Conservation (phyloP, 1,140 invertebrate genomes). For the Neotoxoptera formosana region DNA sequence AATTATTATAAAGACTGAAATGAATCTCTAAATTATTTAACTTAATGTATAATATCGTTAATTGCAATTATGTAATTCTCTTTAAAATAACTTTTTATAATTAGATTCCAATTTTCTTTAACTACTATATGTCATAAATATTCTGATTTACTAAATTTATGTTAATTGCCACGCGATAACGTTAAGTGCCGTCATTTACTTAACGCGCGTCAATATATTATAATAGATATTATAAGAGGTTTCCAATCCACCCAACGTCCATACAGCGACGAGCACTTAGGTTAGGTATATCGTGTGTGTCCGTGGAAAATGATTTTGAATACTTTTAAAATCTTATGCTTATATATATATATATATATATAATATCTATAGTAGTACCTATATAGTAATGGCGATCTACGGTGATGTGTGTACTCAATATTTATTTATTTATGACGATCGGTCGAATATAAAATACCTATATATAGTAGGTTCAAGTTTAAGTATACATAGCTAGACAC, state of each 20-base stretch:
- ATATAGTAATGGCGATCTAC: too few species aligned
- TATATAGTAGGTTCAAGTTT: too few species aligned
- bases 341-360: not conserved
- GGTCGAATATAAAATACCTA: too few species aligned
- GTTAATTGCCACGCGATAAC: not conserved
- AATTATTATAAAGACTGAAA: not conserved
- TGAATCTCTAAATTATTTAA: not conserved
- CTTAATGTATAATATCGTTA: not conserved
- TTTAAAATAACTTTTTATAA: constrained; percentile 19
- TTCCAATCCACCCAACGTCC: not conserved
- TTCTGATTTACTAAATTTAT: not conserved
- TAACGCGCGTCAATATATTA: not conserved
- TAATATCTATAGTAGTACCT: not conserved
- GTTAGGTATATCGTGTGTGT: too few species aligned
- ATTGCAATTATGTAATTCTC: not conserved
- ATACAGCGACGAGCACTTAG: not conserved
- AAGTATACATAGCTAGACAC: not conserved
- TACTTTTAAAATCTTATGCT: not conserved
- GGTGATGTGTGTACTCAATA: too few species aligned
- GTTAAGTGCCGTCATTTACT: not conserved
- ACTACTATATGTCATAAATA: not conserved
- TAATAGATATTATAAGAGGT: not conserved
- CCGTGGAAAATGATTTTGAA: not conserved
- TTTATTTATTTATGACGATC: too few species aligned
- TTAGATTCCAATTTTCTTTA: not conserved